Evolutionary conservation across 2,797 vertebrate genomes (phyloP), one percentile per base, ranked within the genome.

Genomic region (Paratrypauchen microcephalus): DNA sequence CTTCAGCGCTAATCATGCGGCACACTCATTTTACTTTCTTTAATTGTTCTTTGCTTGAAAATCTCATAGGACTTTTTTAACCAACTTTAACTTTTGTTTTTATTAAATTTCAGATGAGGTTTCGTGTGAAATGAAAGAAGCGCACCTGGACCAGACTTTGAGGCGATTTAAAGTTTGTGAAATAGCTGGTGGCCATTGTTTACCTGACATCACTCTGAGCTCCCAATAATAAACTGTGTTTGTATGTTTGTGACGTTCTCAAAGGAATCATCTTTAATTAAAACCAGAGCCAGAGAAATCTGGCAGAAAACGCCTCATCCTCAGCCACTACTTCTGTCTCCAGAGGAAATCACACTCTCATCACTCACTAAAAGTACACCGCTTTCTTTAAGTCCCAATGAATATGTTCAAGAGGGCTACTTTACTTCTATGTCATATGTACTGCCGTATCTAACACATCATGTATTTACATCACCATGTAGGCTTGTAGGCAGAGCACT

Each of bases 231-330:
- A 62, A 62, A 62, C 4, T 16, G 5, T 7, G 23, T 21, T 21
- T 55, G 15, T 24, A 59, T 26, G 18, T 39, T 32, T 15, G 36
- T 41, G 39, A 61, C 24, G 32, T 23, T 41, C 60, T 21, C 60
- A 5, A 23, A 62, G 60, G 60, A 62, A 39, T 41, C 21, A 4
- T 21, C 60, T 62, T 62, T 62, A 41, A 62, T 62, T 62, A 62
- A 62, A 36, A 39, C 5, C 39, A 45, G 36, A 19, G 60, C 60
- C 60, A 62, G 60, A 62, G n/a, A 23, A 39, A 41, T 62, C 41
- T 62, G 60, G 60, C 60, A 62, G 60, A 62, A 62, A 62, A 41
- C 19, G 1, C 8, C 32, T 19, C 28, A 3, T 36, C 30, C 28
- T 60, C 60, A 62, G 36, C 59, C 30, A 61, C 59, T 61, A 15